Percentiles rank a stretch among this genome's conserved stretches.
phyloP scores from a whole-genome alignment of 2,113 vertebrate species.

The Hippocampus mohnikei region DNA sequence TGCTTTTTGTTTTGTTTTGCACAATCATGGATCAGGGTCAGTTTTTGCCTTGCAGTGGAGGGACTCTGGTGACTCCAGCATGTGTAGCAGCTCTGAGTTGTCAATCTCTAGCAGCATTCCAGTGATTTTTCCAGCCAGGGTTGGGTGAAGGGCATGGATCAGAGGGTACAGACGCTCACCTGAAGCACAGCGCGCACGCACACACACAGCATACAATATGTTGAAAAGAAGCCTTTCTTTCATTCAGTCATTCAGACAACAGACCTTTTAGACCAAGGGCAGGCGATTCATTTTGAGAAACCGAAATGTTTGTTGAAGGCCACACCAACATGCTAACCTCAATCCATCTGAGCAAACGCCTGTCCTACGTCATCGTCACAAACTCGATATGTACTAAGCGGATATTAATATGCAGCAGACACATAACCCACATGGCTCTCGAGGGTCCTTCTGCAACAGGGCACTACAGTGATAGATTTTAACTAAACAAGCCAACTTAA shows the following conservation, averaged over 20 bases:
- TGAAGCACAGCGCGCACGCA: conserved; percentile 43
- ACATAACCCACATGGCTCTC: no score
- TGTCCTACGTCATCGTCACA: no score
- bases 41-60: conserved; percentile 82
- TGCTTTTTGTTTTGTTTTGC: no score
- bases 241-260: not conserved
- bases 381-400: no score
- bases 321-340: not conserved
- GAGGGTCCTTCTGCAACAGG: no score
- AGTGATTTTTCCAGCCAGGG: conserved; percentile 88
- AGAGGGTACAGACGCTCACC: conserved; percentile 90
- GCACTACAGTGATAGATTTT: no score
- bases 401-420: no score
- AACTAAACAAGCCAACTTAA: no score
- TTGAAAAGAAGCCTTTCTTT: not conserved
- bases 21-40: not conserved
- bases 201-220: not conserved
- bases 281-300: not conserved
- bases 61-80: conserved; percentile 89
- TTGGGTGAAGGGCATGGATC: conserved; percentile 75
- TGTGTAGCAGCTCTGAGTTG: conserved; percentile 90
- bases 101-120: conserved; percentile 96
- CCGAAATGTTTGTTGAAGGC: not conserved
- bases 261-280: not conserved
- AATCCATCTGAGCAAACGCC: not conserved